These are phyloP conservation scores for Sinhomidia bicolor DNA, from an alignment of 2,888 invertebrate species.

Conservation along the genomic window DNA sequence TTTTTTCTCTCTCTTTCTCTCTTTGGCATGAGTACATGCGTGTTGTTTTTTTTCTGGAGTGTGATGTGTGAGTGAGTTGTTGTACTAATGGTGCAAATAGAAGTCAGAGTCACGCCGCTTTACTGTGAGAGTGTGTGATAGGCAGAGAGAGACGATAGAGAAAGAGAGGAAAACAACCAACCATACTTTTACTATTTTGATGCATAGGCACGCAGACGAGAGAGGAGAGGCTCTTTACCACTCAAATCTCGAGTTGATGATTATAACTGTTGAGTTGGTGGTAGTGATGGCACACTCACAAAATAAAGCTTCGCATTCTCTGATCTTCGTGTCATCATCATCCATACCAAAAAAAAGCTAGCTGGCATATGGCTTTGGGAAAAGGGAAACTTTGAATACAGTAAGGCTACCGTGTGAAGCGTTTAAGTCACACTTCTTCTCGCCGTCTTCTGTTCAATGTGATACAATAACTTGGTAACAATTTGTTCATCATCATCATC, in stretches of 20 bases:
- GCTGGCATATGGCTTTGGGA: neutral
- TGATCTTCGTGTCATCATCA: neutral
- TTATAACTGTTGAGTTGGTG: neutral
- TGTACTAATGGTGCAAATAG: slow-evolving; percentile 14
- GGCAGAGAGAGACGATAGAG: neutral
- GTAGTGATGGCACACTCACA: neutral
- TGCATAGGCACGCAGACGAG: slow-evolving; percentile 45
- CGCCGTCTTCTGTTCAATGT: neutral
- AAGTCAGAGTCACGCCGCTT: slow-evolving; percentile 48
- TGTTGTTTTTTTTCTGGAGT: too few species aligned
- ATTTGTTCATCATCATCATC: neutral
- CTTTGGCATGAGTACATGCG: neutral
- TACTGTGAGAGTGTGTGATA: neutral
- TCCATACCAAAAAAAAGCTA: neutral
- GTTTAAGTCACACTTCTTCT: slow-evolving; percentile 37
- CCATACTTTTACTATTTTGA: slow-evolving; percentile 43
- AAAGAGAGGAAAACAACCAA: slow-evolving; percentile 14
- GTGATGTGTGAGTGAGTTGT: neutral
- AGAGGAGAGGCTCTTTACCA: neutral
- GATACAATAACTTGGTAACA: neutral
- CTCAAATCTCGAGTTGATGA: neutral
- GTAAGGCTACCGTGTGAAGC: slow-evolving; percentile 34
- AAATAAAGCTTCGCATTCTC: neutral
- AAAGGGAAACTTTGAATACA: neutral
- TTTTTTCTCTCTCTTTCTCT: neutral